These are phyloP conservation scores for Seriola rivoliana DNA, from an alignment of 2,113 vertebrate genomes.

Conservation along the genomic window DNA sequence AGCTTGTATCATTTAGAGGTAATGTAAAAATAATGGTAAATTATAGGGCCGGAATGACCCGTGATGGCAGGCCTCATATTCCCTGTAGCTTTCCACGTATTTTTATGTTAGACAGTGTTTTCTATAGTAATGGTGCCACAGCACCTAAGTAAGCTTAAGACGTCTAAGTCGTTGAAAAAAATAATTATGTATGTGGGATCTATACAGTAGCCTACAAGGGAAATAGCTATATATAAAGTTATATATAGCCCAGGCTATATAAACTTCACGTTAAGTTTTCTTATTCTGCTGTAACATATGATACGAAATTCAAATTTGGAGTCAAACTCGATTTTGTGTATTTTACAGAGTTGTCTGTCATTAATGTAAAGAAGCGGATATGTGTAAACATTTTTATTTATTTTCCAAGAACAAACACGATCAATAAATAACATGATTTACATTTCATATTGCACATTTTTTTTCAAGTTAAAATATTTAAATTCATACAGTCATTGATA, in stretches of 20 bases:
- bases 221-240: too few relatives aligned
- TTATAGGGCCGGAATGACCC: constrained; percentile 98
- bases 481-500: constrained; percentile 97
- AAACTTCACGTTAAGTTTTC: not conserved
- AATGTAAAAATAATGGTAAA: constrained; percentile 99
- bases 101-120: constrained; percentile 90
- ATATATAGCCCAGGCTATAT: too few relatives aligned
- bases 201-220: too few relatives aligned
- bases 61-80: constrained; percentile 94
- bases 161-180: constrained; percentile 65
- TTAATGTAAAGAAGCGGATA: constrained; percentile 42
- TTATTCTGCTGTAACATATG: not conserved
- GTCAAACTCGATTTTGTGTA: not conserved
- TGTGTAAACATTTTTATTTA: constrained; percentile 91
- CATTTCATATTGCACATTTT: constrained; percentile 99
- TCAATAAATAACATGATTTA: constrained; percentile 99
- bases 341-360: not conserved
- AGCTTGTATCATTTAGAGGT: constrained; percentile 99
- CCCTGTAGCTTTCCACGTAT: constrained; percentile 91
- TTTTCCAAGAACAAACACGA: constrained; percentile 99
- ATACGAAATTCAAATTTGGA: not conserved
- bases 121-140: constrained; percentile 87
- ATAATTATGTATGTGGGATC: too few relatives aligned
- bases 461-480: constrained; percentile 96
- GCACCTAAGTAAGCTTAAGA: constrained; percentile 81